Evolutionary conservation across 2,888 invertebrate genomes (phyloP).

Genomic region (Lordiphosa fenestrarum): DNA sequence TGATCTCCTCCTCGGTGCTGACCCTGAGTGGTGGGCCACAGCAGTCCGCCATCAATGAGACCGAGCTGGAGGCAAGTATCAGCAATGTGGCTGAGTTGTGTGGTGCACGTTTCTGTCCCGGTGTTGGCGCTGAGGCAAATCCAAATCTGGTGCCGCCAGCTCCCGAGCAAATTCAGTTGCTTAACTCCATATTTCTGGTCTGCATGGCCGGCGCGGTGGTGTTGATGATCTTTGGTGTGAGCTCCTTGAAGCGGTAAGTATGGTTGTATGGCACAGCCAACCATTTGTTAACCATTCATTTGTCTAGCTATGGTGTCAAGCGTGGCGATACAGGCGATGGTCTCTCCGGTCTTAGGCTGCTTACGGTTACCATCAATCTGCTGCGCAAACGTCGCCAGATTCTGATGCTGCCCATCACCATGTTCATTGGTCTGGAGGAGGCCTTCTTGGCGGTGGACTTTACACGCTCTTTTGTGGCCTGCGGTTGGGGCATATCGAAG

Average conservation of each 20-base stretch:
- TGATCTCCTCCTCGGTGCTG: conserved; percentile 88
- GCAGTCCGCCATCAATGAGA: conserved; percentile 38
- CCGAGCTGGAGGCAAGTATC: conserved; percentile 37
- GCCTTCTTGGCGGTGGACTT: conserved; percentile 94
- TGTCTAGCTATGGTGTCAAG: conserved; percentile 83
- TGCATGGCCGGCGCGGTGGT: conserved; percentile 89
- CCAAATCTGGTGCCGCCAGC: conserved; percentile 88
- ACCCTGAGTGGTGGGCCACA: conserved; percentile 48
- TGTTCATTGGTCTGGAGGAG: conserved; percentile 96
- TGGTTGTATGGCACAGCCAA: not conserved
- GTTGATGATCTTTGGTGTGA: conserved; percentile 89
- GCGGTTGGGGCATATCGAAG: conserved; percentile 92
- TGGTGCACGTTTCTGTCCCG: conserved; percentile 88
- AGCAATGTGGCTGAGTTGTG: conserved; percentile 83
- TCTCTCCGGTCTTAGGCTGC: conserved; percentile 84
- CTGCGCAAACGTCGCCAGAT: conserved; percentile 89
- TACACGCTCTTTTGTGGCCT: conserved; percentile 91
- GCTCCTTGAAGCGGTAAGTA: conserved; percentile 88
- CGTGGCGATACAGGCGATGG: conserved; percentile 82
- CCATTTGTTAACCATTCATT: too few species aligned
- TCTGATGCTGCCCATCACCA: conserved; percentile 92
- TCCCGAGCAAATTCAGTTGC: conserved; percentile 86
- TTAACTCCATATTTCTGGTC: conserved; percentile 89
- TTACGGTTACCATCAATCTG: conserved; percentile 89
- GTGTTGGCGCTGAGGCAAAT: conserved; percentile 82